These are phyloP conservation scores for Tholera decimalis DNA, from an alignment of 2,888 invertebrate species.

Conservation along the genomic window DNA sequence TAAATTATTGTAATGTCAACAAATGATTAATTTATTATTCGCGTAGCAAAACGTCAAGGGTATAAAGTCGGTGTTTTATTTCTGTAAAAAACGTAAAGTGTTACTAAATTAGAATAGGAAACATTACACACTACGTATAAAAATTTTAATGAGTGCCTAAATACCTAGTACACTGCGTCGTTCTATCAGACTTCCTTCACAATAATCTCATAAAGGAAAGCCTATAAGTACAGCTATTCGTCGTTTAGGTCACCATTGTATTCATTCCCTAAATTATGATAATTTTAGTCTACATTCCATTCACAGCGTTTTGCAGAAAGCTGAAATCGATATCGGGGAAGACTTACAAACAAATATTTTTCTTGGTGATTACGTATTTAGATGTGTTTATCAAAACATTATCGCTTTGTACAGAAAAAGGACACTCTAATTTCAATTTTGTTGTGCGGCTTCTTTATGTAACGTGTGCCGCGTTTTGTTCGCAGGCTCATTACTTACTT, in stretches of 20 bases:
- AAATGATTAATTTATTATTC: too few species aligned
- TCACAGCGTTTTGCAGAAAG: conserved; percentile 8
- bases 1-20: too few species aligned
- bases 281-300: conserved; percentile 24
- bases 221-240: not conserved
- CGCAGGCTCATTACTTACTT: conserved; percentile 67
- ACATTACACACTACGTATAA: conserved; percentile 1
- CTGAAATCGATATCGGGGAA: conserved; percentile 19
- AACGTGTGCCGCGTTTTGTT: conserved; percentile 69
- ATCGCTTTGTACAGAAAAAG: conserved; percentile 69
- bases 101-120: conserved; percentile 15
- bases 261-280: conserved; percentile 19
- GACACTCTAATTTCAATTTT: conserved; percentile 66
- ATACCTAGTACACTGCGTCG: conserved; percentile 3
- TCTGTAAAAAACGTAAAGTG: conserved; percentile 1
- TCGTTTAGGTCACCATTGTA: conserved; percentile 11
- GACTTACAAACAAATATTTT: conserved; percentile 26
- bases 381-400: conserved; percentile 52
- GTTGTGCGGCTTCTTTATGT: conserved; percentile 75
- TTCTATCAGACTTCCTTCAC: conserved; percentile 9
- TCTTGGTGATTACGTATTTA: conserved; percentile 21
- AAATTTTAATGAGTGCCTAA: conserved; percentile 14
- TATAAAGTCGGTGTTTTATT: conserved; percentile 9
- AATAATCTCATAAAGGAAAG: conserved; percentile 5
- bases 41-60: conserved; percentile 10